Conservation (phyloP, 2,888 invertebrate genomes). For the Celastrina argiolus region DNA sequence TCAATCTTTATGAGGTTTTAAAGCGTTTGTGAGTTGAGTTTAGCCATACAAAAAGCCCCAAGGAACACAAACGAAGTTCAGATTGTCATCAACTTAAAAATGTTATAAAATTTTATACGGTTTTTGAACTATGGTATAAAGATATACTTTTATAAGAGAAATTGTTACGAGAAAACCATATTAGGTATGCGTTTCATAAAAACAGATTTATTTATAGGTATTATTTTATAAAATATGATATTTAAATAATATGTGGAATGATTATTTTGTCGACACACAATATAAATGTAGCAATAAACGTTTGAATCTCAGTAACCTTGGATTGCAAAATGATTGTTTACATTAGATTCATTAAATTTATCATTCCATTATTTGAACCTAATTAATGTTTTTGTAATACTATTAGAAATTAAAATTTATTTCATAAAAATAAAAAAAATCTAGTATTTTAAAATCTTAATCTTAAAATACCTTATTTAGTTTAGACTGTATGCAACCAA, state of each 20-base stretch:
- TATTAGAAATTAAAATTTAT: constrained; percentile 7
- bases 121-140: constrained; percentile 22
- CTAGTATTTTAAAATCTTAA: constrained; percentile 4
- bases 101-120: background rate
- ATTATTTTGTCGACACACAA: constrained; percentile 26
- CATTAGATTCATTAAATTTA: constrained; percentile 43
- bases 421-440: constrained; percentile 2
- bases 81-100: background rate
- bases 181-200: constrained; percentile 3
- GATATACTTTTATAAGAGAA: constrained; percentile 24
- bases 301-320: constrained; percentile 47
- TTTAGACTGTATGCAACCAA: constrained; percentile 1
- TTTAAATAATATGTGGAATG: constrained; percentile 24
- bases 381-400: constrained; percentile 29
- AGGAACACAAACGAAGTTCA: constrained; percentile 6
- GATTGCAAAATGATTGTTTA: constrained; percentile 30
- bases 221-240: constrained; percentile 13
- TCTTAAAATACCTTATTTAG: background rate
- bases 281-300: constrained; percentile 40
- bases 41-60: background rate
- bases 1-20: constrained; percentile 34
- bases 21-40: background rate
- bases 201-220: constrained; percentile 22
- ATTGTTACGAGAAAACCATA: constrained; percentile 11
- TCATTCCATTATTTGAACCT: constrained; percentile 52